A percentile compares a stretch with the other conserved stretches of the same genome.
Evolutionary conservation across 92 coral and sea anemone genomes (phyloP).

Genomic region (Micromussa lordhowensis): DNA sequence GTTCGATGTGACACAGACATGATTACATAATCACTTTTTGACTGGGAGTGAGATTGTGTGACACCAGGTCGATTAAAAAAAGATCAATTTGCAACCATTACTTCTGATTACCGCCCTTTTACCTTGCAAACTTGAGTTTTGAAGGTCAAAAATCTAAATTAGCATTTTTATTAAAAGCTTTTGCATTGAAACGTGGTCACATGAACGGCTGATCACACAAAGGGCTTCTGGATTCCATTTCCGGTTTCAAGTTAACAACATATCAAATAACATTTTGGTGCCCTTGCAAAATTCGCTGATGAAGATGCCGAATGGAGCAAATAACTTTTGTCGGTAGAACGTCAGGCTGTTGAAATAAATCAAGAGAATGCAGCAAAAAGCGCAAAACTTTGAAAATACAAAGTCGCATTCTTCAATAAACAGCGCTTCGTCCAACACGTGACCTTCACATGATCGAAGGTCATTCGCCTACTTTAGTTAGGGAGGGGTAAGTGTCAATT

Average conservation of each 20-base stretch:
- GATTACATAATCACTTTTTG: not conserved
- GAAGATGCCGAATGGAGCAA: not conserved
- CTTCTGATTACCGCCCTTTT: not conserved
- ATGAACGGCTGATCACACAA: not conserved
- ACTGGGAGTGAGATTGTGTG: not conserved
- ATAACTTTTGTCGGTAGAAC: not conserved
- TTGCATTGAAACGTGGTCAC: not conserved
- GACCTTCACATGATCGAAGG: conserved; percentile 23
- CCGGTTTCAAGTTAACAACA: not conserved
- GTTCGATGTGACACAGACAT: not conserved
- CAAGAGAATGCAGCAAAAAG: not conserved
- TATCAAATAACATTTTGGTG: not conserved
- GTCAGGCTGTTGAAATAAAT: not conserved
- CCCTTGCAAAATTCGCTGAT: not conserved
- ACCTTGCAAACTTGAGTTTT: not conserved
- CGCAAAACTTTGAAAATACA: not conserved
- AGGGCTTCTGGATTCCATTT: not conserved
- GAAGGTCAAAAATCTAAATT: not conserved
- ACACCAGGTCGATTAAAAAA: not conserved
- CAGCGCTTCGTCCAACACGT: not conserved
- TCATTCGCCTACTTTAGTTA: no score
- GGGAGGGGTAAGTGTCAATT: not conserved
- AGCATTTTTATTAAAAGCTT: not conserved
- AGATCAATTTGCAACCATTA: not conserved
- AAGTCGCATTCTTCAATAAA: not conserved